These are phyloP conservation scores for Arctocebus calabarensis DNA, from an alignment of 2,797 vertebrate species.

Conservation along the genomic window DNA sequence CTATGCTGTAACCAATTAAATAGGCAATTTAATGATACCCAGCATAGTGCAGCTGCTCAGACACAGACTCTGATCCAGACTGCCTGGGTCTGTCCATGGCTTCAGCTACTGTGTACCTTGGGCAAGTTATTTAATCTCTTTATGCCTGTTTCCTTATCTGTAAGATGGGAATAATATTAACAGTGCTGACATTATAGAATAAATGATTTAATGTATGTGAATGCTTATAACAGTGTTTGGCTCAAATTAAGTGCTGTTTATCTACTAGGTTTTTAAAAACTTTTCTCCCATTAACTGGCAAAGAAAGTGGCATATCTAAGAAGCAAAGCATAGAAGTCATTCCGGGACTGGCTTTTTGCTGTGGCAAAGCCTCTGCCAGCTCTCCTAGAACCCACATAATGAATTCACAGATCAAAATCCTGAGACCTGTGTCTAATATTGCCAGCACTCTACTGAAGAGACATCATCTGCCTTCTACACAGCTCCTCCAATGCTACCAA, in stretches of 20 bases:
- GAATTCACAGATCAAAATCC: neutral
- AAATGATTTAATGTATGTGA: neutral
- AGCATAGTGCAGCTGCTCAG: neutral
- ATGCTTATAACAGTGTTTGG: neutral
- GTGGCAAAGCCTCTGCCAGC: neutral
- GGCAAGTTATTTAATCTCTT: neutral
- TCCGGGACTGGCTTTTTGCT: neutral
- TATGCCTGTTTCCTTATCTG: conserved; percentile 45
- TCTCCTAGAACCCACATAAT: neutral
- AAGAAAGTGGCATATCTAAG: neutral
- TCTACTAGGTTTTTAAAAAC: neutral
- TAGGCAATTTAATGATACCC: neutral
- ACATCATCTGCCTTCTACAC: neutral
- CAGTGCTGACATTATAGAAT: neutral
- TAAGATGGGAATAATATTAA: neutral
- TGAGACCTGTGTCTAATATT: neutral
- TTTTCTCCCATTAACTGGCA: neutral
- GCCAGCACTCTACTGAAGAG: neutral
- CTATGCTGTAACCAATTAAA: neutral
- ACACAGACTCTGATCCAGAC: neutral
- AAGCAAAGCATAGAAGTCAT: neutral
- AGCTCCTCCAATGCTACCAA: neutral
- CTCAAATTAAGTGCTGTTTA: neutral
- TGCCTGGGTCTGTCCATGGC: neutral
- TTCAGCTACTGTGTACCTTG: neutral